Percentiles rank a stretch among this genome's conserved stretches.
Evolutionary conservation across 2,797 vertebrate genomes (phyloP).

Genomic region (Gastrophryne carolinensis): DNA sequence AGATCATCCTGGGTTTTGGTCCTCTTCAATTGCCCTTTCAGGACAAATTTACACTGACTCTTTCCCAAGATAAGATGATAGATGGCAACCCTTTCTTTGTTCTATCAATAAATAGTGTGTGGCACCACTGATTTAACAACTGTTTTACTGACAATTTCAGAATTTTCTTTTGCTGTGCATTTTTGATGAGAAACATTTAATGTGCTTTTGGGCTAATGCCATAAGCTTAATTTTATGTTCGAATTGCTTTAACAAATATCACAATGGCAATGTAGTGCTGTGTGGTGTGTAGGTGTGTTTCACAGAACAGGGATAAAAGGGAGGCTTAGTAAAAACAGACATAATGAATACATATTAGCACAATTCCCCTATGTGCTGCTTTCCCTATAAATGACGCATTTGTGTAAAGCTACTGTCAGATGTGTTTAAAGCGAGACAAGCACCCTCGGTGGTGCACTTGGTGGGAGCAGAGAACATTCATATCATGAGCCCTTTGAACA

Average conservation of each 20-base stretch:
- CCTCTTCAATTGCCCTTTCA: too few relatives aligned
- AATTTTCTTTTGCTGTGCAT: too few relatives aligned
- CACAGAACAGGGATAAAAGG: constrained; percentile 9
- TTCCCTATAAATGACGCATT: constrained; percentile 46
- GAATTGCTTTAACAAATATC: constrained; percentile 16
- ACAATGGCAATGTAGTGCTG: background rate
- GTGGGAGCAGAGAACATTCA: constrained; percentile 43
- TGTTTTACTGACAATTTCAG: too few relatives aligned
- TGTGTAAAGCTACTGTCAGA: constrained; percentile 48
- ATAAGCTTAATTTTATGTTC: constrained; percentile 16
- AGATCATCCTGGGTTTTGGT: too few relatives aligned
- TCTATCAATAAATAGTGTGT: too few relatives aligned
- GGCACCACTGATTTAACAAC: too few relatives aligned
- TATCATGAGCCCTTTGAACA: constrained; percentile 52
- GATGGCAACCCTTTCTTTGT: too few relatives aligned
- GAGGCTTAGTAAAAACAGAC: constrained; percentile 21
- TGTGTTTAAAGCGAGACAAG: constrained; percentile 48
- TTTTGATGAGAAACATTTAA: background rate
- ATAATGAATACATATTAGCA: constrained; percentile 45
- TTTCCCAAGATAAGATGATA: too few relatives aligned
- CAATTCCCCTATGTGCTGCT: constrained; percentile 35
- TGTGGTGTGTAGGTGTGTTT: constrained; percentile 39
- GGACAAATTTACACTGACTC: too few relatives aligned
- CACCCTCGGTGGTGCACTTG: constrained; percentile 30
- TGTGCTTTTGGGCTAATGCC: background rate